These are phyloP conservation scores for Metaphire vulgaris DNA, from an alignment of 1,140 invertebrate genomes.

Conservation along the genomic window DNA sequence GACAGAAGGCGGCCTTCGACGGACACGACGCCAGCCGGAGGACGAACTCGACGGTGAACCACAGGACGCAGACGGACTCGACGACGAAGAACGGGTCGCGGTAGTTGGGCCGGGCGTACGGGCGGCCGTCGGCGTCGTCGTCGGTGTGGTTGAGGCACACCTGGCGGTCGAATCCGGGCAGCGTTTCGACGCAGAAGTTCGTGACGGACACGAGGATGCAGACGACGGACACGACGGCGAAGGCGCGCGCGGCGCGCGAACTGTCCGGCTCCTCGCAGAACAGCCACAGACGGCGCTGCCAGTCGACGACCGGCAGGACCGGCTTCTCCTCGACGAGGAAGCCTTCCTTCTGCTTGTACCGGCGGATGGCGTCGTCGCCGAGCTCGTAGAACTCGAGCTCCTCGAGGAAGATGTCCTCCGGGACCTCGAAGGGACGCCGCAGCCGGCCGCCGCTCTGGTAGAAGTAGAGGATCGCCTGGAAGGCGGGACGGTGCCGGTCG, in stretches of 20 bases:
- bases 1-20: slow-evolving; percentile 50
- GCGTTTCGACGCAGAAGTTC: slow-evolving; percentile 50
- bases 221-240: slow-evolving; percentile 44
- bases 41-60: slow-evolving; percentile 49
- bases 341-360: slow-evolving; percentile 49
- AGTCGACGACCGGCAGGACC: slow-evolving; percentile 36
- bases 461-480: too few species aligned
- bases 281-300: slow-evolving; percentile 41
- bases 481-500: too few species aligned
- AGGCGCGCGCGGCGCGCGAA: slow-evolving; percentile 41
- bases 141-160: slow-evolving; percentile 21
- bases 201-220: slow-evolving; percentile 48
- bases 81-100: too few species aligned
- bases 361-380: slow-evolving; percentile 40
- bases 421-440: slow-evolving; percentile 98
- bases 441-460: too few species aligned
- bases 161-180: slow-evolving; percentile 41
- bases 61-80: too few species aligned
- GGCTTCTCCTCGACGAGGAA: too few species aligned
- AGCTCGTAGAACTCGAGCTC: slow-evolving; percentile 51
- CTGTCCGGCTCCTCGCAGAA: slow-evolving; percentile 47
- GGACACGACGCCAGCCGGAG: slow-evolving; percentile 48
- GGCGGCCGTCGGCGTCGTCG: slow-evolving; percentile 85
- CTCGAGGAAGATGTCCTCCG: slow-evolving; percentile 60
- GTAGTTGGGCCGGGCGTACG: too few species aligned